Percentiles rank a stretch among this genome's conserved stretches.
These are phyloP conservation scores for Diorhabda sublineata DNA, from an alignment of 1,140 invertebrate genomes.

Conservation along the genomic window DNA sequence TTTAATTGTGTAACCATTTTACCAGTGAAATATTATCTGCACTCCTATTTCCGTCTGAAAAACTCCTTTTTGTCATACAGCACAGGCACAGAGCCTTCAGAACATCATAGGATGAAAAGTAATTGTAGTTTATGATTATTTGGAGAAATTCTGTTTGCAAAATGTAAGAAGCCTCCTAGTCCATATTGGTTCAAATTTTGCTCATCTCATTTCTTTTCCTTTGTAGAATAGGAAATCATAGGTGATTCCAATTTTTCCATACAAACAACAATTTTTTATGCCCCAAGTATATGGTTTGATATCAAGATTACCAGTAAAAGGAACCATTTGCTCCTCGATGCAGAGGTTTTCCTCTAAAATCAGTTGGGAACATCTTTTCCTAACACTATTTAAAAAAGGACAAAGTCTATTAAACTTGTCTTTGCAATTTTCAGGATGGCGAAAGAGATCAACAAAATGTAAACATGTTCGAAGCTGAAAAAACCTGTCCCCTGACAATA, in stretches of 20 bases:
- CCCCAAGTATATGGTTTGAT: constrained; percentile 25
- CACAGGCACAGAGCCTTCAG: constrained; percentile 43
- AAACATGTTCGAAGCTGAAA: constrained; percentile 9
- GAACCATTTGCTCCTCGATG: constrained; percentile 6
- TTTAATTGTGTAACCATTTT: constrained; percentile 47
- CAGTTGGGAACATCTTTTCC: constrained; percentile 1
- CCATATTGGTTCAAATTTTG: constrained; percentile 8
- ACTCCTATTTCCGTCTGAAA: background rate
- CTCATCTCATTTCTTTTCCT: constrained; percentile 15
- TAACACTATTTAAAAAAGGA: background rate
- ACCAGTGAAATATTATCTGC: constrained; percentile 22
- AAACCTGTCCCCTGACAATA: constrained; percentile 5
- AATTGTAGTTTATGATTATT: constrained; percentile 36
- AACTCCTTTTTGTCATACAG: constrained; percentile 41
- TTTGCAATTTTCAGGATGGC: background rate
- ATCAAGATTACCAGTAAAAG: constrained; percentile 12
- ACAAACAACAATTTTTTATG: constrained; percentile 22
- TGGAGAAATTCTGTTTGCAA: constrained; percentile 38
- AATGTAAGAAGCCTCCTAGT: constrained; percentile 24
- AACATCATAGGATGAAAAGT: constrained; percentile 44
- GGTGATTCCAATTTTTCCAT: constrained; percentile 16
- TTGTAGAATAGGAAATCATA: constrained; percentile 26
- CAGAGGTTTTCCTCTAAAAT: constrained; percentile 21
- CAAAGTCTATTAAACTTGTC: background rate
- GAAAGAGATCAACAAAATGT: constrained; percentile 7